A percentile compares a stretch with the other conserved stretches of the same genome.
These are phyloP conservation scores for Tholera decimalis DNA, from an alignment of 2,888 invertebrate genomes.

Conservation along the genomic window DNA sequence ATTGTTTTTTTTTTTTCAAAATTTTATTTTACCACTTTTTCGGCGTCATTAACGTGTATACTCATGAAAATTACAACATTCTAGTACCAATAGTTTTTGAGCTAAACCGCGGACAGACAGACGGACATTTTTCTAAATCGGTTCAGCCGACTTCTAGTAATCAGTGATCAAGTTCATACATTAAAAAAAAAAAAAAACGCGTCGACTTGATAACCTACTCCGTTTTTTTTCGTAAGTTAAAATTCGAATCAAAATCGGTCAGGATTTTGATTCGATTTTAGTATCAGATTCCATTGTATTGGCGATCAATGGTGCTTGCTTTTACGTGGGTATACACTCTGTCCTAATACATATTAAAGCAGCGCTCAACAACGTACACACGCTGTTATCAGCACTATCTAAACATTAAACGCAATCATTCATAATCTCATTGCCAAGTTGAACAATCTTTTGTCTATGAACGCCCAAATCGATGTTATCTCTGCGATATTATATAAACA, in stretches of 20 bases:
- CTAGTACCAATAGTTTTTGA: no score
- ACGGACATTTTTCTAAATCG: no score
- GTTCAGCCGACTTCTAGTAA: no score
- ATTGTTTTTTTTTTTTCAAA: no score
- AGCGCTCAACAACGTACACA: conserved; percentile 33
- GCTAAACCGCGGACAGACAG: no score
- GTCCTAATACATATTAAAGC: conserved; percentile 7
- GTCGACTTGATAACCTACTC: no score
- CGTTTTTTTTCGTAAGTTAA: no score
- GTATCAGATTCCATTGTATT: neutral
- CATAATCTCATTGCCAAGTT: conserved; percentile 70
- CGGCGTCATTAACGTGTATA: no score
- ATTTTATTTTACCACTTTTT: no score
- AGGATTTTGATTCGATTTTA: neutral
- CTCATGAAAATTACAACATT: no score
- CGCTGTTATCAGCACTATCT: conserved; percentile 65
- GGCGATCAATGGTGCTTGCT: neutral
- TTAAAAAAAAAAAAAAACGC: neutral
- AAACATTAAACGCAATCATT: conserved; percentile 65
- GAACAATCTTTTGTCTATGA: conserved; percentile 66
- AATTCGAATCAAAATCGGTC: no score
- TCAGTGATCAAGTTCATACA: neutral
- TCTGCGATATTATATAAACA: conserved; percentile 55
- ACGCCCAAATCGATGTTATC: conserved; percentile 58
- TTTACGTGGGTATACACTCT: conserved; percentile 8